phyloP scores from a whole-genome alignment of 2,113 vertebrate species.

The Benitochromis conjunctus region DNA sequence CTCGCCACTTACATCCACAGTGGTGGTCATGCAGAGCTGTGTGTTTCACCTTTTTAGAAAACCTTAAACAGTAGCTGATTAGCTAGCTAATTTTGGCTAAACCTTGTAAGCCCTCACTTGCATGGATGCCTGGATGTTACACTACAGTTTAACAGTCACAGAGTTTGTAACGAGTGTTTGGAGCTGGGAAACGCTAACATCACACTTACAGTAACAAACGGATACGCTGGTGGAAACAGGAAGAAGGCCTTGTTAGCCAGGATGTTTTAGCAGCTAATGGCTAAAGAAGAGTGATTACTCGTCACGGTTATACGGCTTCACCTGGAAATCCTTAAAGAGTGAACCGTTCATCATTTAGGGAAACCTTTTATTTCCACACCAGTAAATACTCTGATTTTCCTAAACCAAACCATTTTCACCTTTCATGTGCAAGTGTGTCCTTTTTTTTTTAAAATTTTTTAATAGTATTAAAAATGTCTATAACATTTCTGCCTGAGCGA shows the following conservation, averaged over 20 bases:
- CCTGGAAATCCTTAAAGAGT: not conserved
- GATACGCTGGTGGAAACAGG: not conserved
- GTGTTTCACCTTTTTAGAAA: not conserved
- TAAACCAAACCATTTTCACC: not conserved
- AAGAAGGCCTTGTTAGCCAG: fast-evolving
- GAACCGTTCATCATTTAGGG: not conserved
- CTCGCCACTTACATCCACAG: fast-evolving
- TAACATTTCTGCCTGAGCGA: fast-evolving
- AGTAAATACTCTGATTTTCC: not conserved
- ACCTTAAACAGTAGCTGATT: not conserved
- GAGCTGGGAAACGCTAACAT: fast-evolving
- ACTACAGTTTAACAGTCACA: not conserved
- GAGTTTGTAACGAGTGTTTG: not conserved
- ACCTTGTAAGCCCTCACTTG: fast-evolving
- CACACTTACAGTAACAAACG: not conserved
- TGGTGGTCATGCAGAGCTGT: fast-evolving
- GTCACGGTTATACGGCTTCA: not conserved
- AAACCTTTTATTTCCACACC: not conserved
- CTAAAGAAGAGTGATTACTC: fast-evolving
- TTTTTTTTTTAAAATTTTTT: not conserved
- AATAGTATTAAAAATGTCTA: not conserved
- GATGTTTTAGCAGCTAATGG: not conserved
- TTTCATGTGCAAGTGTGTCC: not conserved
- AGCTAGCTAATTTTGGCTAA: fast-evolving
- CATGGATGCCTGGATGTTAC: too few relatives aligned